Conservation (phyloP, 2,888 invertebrate genomes). For the Megaustenia siamemsis region DNA sequence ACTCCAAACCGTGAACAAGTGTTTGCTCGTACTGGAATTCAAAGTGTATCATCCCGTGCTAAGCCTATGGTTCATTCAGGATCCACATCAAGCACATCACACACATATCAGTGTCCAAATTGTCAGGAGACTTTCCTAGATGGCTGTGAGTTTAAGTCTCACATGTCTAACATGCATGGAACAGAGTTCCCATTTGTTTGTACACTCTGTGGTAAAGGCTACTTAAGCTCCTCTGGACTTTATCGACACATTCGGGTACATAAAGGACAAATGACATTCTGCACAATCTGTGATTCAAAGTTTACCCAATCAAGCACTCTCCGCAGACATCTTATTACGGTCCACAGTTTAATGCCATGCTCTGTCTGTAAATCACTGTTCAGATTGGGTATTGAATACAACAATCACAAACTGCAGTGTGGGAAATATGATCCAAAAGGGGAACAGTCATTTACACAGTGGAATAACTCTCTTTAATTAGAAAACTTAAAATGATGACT, state of each 20-base stretch:
- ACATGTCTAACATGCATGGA: slow-evolving; percentile 28
- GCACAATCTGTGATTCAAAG: slow-evolving; percentile 14
- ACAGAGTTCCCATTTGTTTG: slow-evolving; percentile 46
- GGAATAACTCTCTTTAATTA: no score
- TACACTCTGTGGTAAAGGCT: slow-evolving; percentile 53
- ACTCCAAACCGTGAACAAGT: not conserved
- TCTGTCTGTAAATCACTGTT: slow-evolving; percentile 17
- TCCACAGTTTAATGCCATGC: slow-evolving; percentile 39
- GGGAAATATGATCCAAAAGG: not conserved
- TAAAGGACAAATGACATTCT: slow-evolving; percentile 16
- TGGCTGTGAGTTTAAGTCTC: slow-evolving; percentile 11
- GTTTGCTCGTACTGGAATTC: slow-evolving; percentile 4
- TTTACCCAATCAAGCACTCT: slow-evolving; percentile 22
- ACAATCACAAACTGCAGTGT: slow-evolving; percentile 13
- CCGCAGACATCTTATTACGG: slow-evolving; percentile 34
- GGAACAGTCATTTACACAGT: no score
- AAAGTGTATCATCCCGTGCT: not conserved
- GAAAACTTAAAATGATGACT: no score
- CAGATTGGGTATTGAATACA: slow-evolving; percentile 37
- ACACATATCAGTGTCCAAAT: slow-evolving; percentile 6
- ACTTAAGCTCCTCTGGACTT: slow-evolving; percentile 36
- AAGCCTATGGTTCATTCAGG: not conserved
- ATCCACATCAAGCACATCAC: not conserved
- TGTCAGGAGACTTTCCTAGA: slow-evolving; percentile 1
- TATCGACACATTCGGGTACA: slow-evolving; percentile 28